These are phyloP conservation scores for Dipodomys ordii DNA, from an alignment of 2,113 vertebrate species.

Conservation along the genomic window DNA sequence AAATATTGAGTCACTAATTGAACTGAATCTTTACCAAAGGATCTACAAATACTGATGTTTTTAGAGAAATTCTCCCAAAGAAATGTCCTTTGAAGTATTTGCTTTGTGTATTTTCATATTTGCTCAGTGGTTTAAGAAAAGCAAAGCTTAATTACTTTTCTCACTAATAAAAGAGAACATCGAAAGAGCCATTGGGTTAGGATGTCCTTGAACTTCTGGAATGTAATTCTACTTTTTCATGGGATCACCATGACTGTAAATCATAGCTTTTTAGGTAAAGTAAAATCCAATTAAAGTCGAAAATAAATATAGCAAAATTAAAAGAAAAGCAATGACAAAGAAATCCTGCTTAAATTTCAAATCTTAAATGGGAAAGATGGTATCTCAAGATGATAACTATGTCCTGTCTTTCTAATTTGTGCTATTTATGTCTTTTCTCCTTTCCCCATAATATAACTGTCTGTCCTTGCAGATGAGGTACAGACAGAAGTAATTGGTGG, in stretches of 20 bases:
- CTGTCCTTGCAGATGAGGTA: not conserved
- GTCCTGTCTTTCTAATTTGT: not conserved
- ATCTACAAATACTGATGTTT: not conserved
- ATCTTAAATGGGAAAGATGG: not conserved
- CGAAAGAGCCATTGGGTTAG: not conserved
- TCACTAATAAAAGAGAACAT: not conserved
- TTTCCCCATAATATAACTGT: not conserved
- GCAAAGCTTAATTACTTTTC: not conserved
- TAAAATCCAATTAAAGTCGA: not conserved
- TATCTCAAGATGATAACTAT: not conserved
- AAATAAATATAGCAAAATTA: not conserved
- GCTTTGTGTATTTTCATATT: slow-evolving; percentile 19
- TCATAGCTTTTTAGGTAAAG: slow-evolving; percentile 28
- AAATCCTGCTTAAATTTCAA: not conserved
- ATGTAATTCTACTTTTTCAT: not conserved
- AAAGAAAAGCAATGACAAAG: not conserved
- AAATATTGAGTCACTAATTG: not conserved
- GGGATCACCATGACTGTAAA: not conserved
- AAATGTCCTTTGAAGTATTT: not conserved
- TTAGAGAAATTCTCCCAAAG: not conserved
- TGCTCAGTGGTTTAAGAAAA: not conserved
- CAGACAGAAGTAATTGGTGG: not conserved
- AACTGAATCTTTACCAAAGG: not conserved
- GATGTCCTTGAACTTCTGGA: not conserved
- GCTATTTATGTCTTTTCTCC: not conserved